Conservation (phyloP, 1,140 invertebrate species). For the Gonatopus flavifemur region DNA sequence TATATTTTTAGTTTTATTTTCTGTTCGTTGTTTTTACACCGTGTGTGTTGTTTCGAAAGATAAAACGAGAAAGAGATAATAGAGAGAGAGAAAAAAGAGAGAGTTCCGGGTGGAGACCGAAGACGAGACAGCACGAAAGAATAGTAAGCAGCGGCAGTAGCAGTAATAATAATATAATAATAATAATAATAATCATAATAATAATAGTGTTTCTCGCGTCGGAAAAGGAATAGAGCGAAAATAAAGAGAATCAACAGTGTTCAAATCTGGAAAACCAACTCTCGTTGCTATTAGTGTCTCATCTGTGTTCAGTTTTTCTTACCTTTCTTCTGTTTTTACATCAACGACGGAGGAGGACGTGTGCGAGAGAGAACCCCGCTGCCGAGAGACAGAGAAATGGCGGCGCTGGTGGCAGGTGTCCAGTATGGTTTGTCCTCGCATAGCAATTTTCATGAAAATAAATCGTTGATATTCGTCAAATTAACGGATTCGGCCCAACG, state of each 20-base stretch:
- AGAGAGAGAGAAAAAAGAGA: not conserved
- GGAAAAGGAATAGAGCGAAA: not conserved
- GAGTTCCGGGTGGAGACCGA: not conserved
- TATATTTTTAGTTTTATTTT: too few relatives aligned
- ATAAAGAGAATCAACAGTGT: not conserved
- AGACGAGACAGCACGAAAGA: not conserved
- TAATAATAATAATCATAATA: too few relatives aligned
- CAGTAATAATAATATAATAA: too few relatives aligned
- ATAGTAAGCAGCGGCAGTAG: slow-evolving; percentile 6
- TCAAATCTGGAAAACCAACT: not conserved
- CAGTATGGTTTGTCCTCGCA: slow-evolving; percentile 94
- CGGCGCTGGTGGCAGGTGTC: slow-evolving; percentile 89
- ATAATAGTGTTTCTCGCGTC: too few relatives aligned
- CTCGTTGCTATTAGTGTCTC: not conserved
- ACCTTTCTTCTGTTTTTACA: slow-evolving; percentile 10
- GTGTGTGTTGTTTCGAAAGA: too few relatives aligned
- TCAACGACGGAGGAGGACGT: slow-evolving; percentile 35
- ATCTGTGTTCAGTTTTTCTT: not conserved
- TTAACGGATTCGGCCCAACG: slow-evolving; percentile 89
- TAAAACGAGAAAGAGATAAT: slow-evolving; percentile 4
- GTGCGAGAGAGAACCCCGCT: slow-evolving; percentile 40
- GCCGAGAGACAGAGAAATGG: slow-evolving; percentile 71
- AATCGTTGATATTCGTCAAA: slow-evolving; percentile 91
- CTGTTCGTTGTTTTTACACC: too few relatives aligned
- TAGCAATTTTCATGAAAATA: slow-evolving; percentile 80